Percentiles rank a stretch among this genome's conserved stretches.
Evolutionary conservation across 2,113 vertebrate genomes (phyloP).

Genomic region (Mohoua ochrocephala): DNA sequence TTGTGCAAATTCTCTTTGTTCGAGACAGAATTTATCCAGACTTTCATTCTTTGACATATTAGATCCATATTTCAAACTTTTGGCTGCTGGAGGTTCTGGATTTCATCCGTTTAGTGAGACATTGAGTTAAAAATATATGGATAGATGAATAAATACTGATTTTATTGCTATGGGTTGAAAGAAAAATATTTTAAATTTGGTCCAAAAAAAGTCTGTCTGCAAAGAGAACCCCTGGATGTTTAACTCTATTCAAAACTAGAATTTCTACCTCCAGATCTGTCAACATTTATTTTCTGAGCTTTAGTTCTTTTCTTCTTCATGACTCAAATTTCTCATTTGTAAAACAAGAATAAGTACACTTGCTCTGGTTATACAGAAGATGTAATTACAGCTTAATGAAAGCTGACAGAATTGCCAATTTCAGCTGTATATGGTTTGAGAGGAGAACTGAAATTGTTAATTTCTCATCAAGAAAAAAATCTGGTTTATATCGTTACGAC

Average conservation of each 20-base stretch:
- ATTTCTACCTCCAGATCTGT: background rate
- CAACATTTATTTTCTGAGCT: background rate
- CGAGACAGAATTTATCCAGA: background rate
- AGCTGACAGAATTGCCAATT: conserved; percentile 25
- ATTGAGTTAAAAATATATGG: background rate
- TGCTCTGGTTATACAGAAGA: background rate
- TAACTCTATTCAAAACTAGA: background rate
- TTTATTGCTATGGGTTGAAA: background rate
- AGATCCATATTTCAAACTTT: background rate
- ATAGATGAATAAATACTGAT: background rate
- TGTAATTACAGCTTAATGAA: conserved; percentile 38
- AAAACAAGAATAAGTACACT: background rate
- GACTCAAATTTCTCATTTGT: background rate
- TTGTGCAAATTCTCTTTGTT: background rate
- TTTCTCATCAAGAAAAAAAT: conserved; percentile 11
- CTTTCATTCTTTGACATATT: background rate
- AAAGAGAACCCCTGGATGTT: background rate
- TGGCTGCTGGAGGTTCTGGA: accelerated
- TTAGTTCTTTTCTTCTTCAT: background rate
- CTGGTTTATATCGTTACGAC: background rate
- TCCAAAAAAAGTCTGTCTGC: background rate
- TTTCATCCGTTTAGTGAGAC: background rate
- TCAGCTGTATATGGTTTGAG: background rate
- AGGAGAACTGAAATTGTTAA: conserved; percentile 36
- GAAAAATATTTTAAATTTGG: background rate